phyloP scores from a whole-genome alignment of 2,888 invertebrate genomes.

The Dryobota labecula region DNA sequence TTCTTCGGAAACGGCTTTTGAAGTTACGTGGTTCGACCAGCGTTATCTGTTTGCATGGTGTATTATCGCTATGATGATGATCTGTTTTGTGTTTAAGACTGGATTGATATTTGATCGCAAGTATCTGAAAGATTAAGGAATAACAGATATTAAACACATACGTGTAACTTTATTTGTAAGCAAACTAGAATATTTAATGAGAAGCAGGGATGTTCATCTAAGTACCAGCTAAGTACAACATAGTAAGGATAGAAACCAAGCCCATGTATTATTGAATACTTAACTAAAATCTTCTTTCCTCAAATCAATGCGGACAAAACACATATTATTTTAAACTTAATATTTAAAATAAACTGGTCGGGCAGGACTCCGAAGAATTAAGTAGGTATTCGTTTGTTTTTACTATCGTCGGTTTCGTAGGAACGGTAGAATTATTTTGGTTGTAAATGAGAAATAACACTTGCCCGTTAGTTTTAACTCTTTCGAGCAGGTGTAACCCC shows the following conservation, averaged over 20 bases:
- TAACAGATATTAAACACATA: neutral
- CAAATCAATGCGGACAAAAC: neutral
- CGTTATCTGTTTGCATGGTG: neutral
- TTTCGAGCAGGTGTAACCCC: slow-evolving; percentile 38
- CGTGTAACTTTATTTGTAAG: neutral
- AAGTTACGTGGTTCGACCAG: neutral
- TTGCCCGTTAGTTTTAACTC: slow-evolving; percentile 43
- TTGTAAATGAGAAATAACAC: slow-evolving; percentile 54
- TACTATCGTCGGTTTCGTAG: neutral
- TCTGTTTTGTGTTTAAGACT: neutral
- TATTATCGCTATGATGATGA: neutral
- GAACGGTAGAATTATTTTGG: slow-evolving; percentile 30
- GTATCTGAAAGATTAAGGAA: neutral
- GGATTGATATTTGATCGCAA: neutral
- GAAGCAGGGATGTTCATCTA: neutral
- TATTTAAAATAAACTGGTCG: slow-evolving; percentile 13
- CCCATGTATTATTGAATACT: neutral
- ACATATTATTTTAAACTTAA: neutral
- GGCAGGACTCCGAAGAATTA: neutral
- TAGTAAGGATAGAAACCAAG: neutral
- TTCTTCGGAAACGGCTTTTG: slow-evolving; percentile 24
- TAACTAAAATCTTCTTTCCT: neutral
- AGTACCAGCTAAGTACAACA: neutral
- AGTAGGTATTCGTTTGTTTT: slow-evolving; percentile 12
- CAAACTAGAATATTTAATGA: neutral